Evolutionary conservation across 2,113 vertebrate species (phyloP).

Genomic region (Macaca nemestrina): DNA sequence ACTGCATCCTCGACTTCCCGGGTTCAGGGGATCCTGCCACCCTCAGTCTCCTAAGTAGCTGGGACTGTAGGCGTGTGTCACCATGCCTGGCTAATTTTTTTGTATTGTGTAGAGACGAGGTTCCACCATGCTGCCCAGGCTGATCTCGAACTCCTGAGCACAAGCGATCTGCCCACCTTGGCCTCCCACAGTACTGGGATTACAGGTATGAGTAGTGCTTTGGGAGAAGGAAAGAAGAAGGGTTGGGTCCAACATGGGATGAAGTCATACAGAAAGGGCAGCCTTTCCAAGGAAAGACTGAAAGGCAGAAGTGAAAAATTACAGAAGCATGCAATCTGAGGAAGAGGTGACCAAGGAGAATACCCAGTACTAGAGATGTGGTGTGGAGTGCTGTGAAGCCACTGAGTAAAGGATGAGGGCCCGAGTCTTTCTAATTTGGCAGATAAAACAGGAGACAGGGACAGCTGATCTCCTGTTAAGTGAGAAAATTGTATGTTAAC

Average conservation of each 20-base stretch:
- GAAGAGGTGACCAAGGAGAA: not conserved
- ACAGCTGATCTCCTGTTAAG: not conserved
- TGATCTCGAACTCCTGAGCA: too few relatives aligned
- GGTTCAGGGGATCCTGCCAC: too few relatives aligned
- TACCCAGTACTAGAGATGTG: not conserved
- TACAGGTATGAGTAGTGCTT: not conserved
- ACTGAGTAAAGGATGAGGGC: not conserved
- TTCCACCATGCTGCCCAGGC: too few relatives aligned
- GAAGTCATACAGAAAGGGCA: not conserved
- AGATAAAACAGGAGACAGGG: not conserved
- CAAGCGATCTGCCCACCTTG: too few relatives aligned
- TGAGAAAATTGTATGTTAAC: not conserved
- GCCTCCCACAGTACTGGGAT: too few relatives aligned
- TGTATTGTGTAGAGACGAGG: too few relatives aligned
- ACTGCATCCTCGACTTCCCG: too few relatives aligned
- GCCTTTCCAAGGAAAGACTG: not conserved
- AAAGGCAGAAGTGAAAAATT: not conserved
- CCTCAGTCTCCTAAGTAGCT: too few relatives aligned
- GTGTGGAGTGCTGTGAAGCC: not conserved
- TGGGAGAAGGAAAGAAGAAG: not conserved
- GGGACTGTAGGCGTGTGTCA: too few relatives aligned
- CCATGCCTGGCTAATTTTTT: too few relatives aligned
- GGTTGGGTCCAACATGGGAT: too few relatives aligned
- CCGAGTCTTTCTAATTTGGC: not conserved
- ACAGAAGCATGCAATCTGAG: not conserved